Percentiles rank a stretch among this genome's conserved stretches.
phyloP scores from a whole-genome alignment of 2,797 vertebrate genomes.

The Sphenopsis melanotis region DNA sequence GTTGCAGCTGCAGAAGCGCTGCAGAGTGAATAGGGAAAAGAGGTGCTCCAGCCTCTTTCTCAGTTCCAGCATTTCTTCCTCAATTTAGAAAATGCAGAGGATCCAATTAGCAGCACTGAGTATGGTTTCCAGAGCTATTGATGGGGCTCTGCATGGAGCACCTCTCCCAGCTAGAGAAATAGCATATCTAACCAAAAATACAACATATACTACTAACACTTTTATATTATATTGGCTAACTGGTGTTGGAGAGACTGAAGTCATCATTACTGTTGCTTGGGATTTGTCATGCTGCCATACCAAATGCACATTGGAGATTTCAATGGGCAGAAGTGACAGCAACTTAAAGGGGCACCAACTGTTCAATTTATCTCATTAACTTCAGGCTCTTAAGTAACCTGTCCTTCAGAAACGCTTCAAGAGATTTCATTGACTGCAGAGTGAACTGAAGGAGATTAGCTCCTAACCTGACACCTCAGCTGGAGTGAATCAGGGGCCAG shows the following conservation, averaged over 20 bases:
- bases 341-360: slow-evolving; percentile 1
- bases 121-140: not conserved
- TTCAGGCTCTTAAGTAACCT: slow-evolving; percentile 32
- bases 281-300: not conserved
- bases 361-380: slow-evolving; percentile 39
- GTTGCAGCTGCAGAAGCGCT: slow-evolving; percentile 13
- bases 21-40: not conserved
- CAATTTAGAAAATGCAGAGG: slow-evolving; percentile 1
- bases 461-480: slow-evolving; percentile 1
- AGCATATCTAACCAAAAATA: not conserved
- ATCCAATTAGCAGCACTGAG: not conserved
- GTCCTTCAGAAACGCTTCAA: slow-evolving; percentile 24
- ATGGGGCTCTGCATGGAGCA: not conserved
- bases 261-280: not conserved
- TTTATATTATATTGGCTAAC: not conserved
- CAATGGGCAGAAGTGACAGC: not conserved
- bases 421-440: slow-evolving; percentile 26
- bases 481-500: not conserved
- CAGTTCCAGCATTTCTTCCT: not conserved
- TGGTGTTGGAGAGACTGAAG: not conserved
- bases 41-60: not conserved
- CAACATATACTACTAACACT: not conserved
- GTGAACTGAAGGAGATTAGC: slow-evolving; percentile 19
- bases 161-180: not conserved
- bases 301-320: not conserved